Percentiles rank a stretch among this genome's conserved stretches.
Conservation (phyloP, 2,797 vertebrate species). For the Pseudochaenichthys georgianus region DNA sequence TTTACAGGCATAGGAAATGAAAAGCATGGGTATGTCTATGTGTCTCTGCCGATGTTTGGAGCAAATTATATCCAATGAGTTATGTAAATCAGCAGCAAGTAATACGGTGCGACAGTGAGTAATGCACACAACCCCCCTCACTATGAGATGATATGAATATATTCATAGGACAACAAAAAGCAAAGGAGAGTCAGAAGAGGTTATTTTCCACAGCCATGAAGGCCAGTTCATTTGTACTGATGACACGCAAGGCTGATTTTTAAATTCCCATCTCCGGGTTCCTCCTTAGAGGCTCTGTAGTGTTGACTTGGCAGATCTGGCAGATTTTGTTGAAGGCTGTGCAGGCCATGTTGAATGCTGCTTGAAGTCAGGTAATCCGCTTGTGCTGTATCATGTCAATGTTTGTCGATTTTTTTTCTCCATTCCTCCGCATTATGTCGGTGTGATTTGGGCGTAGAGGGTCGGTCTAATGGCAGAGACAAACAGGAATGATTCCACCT, state of each 20-base stretch:
- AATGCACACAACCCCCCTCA: conserved; percentile 52
- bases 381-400: conserved; percentile 59
- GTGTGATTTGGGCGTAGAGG: conserved; percentile 28
- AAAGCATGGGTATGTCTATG: conserved; percentile 70
- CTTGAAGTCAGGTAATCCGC: conserved; percentile 61
- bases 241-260: conserved; percentile 65
- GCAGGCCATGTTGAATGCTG: conserved; percentile 42
- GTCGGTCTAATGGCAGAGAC: conserved; percentile 13
- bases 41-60: conserved; percentile 58
- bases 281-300: conserved; percentile 42
- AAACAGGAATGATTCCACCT: conserved; percentile 46
- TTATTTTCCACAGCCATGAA: conserved; percentile 50
- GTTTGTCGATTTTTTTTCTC: conserved; percentile 32
- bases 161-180: conserved; percentile 75
- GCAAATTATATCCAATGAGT: conserved; percentile 69
- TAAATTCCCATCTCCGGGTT: conserved; percentile 55
- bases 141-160: conserved; percentile 80
- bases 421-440: conserved; percentile 38
- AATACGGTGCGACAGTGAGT: conserved; percentile 40
- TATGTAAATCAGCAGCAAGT: conserved; percentile 67
- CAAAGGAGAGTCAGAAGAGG: conserved; percentile 43
- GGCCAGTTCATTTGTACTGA: conserved; percentile 71
- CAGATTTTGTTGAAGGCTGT: conserved; percentile 51
- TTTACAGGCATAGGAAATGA: conserved; percentile 71
- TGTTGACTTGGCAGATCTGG: conserved; percentile 49